Conservation (phyloP, 2,113 vertebrate genomes). For the Anguilla rostrata region DNA sequence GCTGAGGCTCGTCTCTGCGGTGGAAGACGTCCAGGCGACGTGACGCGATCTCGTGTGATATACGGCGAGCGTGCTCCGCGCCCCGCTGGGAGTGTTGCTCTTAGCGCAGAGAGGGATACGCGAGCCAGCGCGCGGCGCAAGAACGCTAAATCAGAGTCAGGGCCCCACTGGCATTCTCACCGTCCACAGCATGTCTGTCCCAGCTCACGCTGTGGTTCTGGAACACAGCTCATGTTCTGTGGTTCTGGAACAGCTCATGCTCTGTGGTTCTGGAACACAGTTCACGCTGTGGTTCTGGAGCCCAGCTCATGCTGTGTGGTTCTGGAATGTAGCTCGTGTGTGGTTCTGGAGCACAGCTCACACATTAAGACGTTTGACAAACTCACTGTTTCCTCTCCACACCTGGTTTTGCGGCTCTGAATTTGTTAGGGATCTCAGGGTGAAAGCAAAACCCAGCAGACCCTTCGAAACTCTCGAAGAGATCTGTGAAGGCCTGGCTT, state of each 20-base stretch:
- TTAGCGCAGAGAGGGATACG: not conserved
- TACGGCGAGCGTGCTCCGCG: not conserved
- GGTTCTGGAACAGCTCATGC: no score
- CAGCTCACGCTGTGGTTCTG: not conserved
- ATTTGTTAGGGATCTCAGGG: no score
- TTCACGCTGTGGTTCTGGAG: no score
- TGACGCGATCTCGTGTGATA: not conserved
- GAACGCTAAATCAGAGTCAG: not conserved
- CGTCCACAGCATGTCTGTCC: not conserved
- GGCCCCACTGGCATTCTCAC: not conserved
- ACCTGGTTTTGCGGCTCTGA: no score
- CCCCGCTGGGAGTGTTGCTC: not conserved
- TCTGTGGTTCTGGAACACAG: no score
- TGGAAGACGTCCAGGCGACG: not conserved
- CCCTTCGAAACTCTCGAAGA: not conserved
- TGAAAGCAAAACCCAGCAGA: no score
- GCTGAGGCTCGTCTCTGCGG: not conserved
- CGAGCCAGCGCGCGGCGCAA: not conserved
- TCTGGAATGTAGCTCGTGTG: no score
- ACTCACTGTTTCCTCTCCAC: no score
- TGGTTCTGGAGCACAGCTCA: no score
- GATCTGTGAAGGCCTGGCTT: not conserved
- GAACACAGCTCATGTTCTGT: not conserved
- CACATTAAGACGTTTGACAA: no score
- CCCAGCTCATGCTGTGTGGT: no score